A percentile compares a stretch with the other conserved stretches of the same genome.
These are phyloP conservation scores for Neoascia interrupta DNA, from an alignment of 2,888 invertebrate genomes.

Conservation along the genomic window DNA sequence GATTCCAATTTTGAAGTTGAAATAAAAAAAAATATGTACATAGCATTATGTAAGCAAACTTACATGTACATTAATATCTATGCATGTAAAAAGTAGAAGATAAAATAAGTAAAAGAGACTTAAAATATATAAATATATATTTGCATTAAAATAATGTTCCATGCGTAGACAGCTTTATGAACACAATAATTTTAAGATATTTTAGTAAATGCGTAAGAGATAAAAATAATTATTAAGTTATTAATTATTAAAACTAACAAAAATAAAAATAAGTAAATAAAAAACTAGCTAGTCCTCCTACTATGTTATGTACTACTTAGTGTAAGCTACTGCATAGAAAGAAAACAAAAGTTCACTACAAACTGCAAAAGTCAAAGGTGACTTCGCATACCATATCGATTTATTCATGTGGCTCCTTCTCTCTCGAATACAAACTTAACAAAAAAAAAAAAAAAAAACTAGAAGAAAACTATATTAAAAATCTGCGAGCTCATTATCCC, in stretches of 20 bases:
- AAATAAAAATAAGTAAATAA: slow-evolving; percentile 25
- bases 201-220: slow-evolving; percentile 21
- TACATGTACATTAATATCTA: slow-evolving; percentile 13
- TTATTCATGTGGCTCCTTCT: too few relatives aligned
- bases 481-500: too few relatives aligned
- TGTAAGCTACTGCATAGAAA: slow-evolving; percentile 24
- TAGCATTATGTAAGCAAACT: background rate
- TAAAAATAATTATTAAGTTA: slow-evolving; percentile 30
- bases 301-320: slow-evolving; percentile 31
- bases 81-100: slow-evolving; percentile 21
- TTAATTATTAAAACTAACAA: slow-evolving; percentile 13
- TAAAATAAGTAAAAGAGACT: slow-evolving; percentile 27
- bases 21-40: slow-evolving; percentile 4
- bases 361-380: too few relatives aligned
- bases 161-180: slow-evolving; percentile 70
- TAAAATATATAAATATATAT: slow-evolving; percentile 23
- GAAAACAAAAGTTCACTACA: slow-evolving; percentile 28
- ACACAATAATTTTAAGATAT: slow-evolving; percentile 62
- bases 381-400: too few relatives aligned
- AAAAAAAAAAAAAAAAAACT: too few relatives aligned
- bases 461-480: too few relatives aligned
- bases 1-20: background rate
- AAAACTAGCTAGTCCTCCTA: slow-evolving; percentile 46
- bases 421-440: too few relatives aligned
- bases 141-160: slow-evolving; percentile 62